Evolutionary conservation across 2,113 vertebrate genomes (phyloP), one percentile per base, ranked within the genome.

Genomic region (Platysternon megacephalum): DNA sequence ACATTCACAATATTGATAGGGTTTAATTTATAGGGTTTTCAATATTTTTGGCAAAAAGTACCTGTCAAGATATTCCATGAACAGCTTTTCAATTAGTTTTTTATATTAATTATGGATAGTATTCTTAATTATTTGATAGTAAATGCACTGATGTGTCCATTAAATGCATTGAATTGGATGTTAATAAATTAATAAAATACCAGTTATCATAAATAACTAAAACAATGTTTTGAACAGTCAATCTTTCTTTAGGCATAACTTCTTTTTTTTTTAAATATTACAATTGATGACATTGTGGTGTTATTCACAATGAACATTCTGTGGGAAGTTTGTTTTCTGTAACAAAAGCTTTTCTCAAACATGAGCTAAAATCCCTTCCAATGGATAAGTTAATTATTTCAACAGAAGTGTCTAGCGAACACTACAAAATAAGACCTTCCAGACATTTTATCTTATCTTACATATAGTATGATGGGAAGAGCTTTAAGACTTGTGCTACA

Each of bases 401-500:
- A 84, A 48, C 52, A 83, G 9, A 51, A 65, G 1, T 55, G 85
- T 89, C 49, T 86, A 79, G 68, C 2, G 21, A 87, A 65, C 16
- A 26, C 19, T 51, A 56, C 65, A 85, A 82, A 93, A 83, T 79
- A 14, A 65, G 32, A 28, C 86, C 28, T 93, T 84, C 21, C 22
- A 93, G 65, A 39, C 51, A 22, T 44, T 97, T 93, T 90, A 52
- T 84, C 94, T 21, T 93, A 1, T 87, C 8, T 79, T 72, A 96
- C 9, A n/a, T 79, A 82, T 8, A 94, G 17, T 94, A 39, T 97
- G 58, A 53, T 49, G 55, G 28, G 83, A 90, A 94, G 48, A 94
- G 1, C 14, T 84, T 55, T 87, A 93, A 94, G 82, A 85, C 92
- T 79, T 96, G 61, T 92, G 93, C 52, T 96, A 78, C 85, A 86